Conservation (phyloP, 2,113 vertebrate genomes). For the Mus spicilegus region DNA sequence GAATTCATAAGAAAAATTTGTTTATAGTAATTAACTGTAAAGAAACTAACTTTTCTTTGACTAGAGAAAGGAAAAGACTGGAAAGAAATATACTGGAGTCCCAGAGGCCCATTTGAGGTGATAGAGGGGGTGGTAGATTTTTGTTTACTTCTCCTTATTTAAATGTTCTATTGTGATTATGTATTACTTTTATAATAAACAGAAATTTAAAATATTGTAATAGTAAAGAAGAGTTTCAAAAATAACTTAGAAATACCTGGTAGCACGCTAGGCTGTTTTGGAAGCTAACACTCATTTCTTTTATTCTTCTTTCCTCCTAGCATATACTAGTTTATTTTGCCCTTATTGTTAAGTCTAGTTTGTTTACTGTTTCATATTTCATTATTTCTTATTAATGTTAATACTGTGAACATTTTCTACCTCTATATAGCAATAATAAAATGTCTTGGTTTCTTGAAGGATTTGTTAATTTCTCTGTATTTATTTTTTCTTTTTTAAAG, state of each 20-base stretch:
- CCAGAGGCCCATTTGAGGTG: slow-evolving; percentile 51
- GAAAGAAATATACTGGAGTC: slow-evolving; percentile 78
- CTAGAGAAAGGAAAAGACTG: slow-evolving; percentile 72
- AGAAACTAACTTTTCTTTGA: slow-evolving; percentile 65
- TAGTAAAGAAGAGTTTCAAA: slow-evolving; percentile 37
- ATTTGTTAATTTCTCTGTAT: slow-evolving; percentile 54
- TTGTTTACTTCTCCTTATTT: slow-evolving; percentile 46
- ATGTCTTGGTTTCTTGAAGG: slow-evolving; percentile 75
- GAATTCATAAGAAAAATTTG: slow-evolving; percentile 43
- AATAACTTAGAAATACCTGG: slow-evolving; percentile 23
- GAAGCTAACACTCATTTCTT: slow-evolving; percentile 38
- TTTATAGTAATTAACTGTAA: slow-evolving; percentile 54
- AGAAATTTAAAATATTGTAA: slow-evolving; percentile 32
- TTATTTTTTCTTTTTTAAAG: slow-evolving; percentile 86
- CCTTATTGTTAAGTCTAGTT: slow-evolving; percentile 37
- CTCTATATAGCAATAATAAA: slow-evolving; percentile 41
- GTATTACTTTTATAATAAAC: slow-evolving; percentile 82
- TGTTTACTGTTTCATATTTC: slow-evolving; percentile 47
- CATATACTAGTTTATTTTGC: background rate
- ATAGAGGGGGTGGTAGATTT: slow-evolving; percentile 48
- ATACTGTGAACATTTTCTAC: slow-evolving; percentile 55
- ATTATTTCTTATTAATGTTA: slow-evolving; percentile 57
- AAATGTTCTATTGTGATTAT: slow-evolving; percentile 64
- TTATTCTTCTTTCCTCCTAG: background rate
- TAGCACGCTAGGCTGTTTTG: background rate